A percentile compares a stretch with the other conserved stretches of the same genome.
These are phyloP conservation scores for Xanthorhoe spadicearia DNA, from an alignment of 2,888 invertebrate species.

Conservation along the genomic window DNA sequence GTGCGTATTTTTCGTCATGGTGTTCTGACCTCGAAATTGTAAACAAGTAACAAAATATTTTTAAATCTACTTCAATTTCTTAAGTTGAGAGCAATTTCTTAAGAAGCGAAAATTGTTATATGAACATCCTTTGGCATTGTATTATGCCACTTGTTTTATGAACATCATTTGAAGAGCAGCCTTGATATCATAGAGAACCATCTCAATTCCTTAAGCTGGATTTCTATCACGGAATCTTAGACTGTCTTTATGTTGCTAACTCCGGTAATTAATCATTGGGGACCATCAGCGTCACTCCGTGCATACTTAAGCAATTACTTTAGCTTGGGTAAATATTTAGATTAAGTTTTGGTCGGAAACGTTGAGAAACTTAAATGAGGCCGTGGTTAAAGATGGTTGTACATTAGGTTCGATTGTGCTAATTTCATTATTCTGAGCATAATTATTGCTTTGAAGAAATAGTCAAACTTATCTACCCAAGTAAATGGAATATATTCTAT, in stretches of 20 bases:
- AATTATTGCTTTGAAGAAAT: too few species aligned
- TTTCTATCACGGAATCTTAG: constrained; percentile 6
- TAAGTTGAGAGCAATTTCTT: too few species aligned
- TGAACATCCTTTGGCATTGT: too few species aligned
- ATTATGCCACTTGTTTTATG: too few species aligned
- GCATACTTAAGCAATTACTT: constrained; percentile 65
- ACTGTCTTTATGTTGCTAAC: constrained; percentile 24
- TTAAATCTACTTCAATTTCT: too few species aligned
- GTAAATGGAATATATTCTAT: too few species aligned
- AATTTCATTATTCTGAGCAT: too few species aligned
- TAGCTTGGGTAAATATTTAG: constrained; percentile 66
- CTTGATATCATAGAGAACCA: neutral
- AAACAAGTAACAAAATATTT: too few species aligned
- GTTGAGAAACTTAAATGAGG: constrained; percentile 50
- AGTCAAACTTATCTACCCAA: too few species aligned
- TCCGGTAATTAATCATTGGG: constrained; percentile 49
- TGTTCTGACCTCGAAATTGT: too few species aligned
- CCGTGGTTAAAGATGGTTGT: constrained; percentile 18
- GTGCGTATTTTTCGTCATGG: too few species aligned
- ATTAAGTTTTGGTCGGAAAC: constrained; percentile 47
- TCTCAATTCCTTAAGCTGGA: neutral
- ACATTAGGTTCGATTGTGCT: neutral
- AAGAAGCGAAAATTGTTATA: too few species aligned
- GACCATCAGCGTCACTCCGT: constrained; percentile 47
- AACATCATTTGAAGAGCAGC: neutral